Percentiles rank a stretch among this genome's conserved stretches.
phyloP scores from a whole-genome alignment of 2,113 vertebrate genomes.

The Tachuris rubrigastra region DNA sequence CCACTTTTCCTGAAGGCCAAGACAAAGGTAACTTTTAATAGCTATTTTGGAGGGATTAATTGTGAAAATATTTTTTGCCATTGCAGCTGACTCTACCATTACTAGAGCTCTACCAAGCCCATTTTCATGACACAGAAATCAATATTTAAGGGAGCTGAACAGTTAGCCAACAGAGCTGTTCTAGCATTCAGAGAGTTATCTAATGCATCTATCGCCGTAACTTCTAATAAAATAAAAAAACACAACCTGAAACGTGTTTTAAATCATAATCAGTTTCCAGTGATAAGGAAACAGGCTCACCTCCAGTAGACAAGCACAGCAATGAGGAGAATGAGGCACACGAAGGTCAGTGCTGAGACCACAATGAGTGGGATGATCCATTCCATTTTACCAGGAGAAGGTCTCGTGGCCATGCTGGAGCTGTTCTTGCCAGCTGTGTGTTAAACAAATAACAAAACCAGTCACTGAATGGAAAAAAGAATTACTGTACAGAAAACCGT shows the following conservation, averaged over 20 bases:
- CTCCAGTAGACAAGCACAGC: slow-evolving; percentile 98
- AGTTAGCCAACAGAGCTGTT: background rate
- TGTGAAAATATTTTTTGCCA: background rate
- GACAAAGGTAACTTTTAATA: background rate
- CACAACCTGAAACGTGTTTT: background rate
- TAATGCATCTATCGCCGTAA: background rate
- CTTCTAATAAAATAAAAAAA: background rate
- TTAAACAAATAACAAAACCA: slow-evolving; percentile 46
- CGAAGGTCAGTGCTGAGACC: slow-evolving; percentile 93
- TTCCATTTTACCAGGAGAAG: slow-evolving; percentile 87
- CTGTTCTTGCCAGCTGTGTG: slow-evolving; percentile 78
- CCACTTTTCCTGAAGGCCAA: background rate
- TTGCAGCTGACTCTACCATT: background rate
- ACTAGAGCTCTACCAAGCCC: background rate
- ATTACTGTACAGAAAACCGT: background rate
- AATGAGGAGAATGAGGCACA: slow-evolving; percentile 95
- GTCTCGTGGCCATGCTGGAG: slow-evolving; percentile 83
- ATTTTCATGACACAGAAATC: background rate
- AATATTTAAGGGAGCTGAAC: background rate
- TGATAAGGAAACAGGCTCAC: slow-evolving; percentile 73
- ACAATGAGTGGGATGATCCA: slow-evolving; percentile 97
- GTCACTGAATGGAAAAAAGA: background rate
- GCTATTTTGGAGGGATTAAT: background rate
- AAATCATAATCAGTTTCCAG: background rate
- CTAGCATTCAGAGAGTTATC: background rate